Percentiles rank a stretch among this genome's conserved stretches.
Evolutionary conservation across 2,113 vertebrate species (phyloP).

Genomic region (Recurvirostra avosetta): DNA sequence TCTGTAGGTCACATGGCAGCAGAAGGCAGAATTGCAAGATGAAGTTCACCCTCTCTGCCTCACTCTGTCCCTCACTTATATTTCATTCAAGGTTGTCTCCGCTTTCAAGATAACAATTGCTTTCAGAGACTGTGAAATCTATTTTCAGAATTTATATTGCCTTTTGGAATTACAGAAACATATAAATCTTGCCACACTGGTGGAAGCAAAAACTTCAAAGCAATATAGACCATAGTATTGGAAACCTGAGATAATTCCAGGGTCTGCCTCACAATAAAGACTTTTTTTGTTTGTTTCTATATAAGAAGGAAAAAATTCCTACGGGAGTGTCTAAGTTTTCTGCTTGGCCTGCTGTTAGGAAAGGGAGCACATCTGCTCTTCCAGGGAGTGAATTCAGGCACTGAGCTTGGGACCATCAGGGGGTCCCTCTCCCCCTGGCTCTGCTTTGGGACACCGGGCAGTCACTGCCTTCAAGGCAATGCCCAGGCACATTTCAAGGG

Average conservation of each 20-base stretch:
- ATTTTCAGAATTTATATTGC: conserved; percentile 47
- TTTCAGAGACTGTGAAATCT: conserved; percentile 51
- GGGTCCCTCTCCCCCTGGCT: background rate
- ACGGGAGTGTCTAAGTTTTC: background rate
- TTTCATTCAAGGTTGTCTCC: conserved; percentile 37
- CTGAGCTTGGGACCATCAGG: background rate
- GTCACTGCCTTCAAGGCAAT: background rate
- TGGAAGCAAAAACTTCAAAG: conserved; percentile 7
- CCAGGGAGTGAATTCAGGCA: background rate
- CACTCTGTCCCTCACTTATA: background rate
- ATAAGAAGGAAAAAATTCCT: background rate
- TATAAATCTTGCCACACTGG: background rate
- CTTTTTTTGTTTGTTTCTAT: background rate
- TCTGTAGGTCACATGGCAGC: background rate
- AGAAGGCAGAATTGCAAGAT: background rate
- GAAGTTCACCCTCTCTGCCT: background rate
- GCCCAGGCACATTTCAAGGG: background rate
- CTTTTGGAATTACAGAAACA: conserved; percentile 32
- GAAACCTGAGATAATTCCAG: conserved; percentile 12
- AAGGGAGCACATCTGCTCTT: background rate
- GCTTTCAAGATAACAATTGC: conserved; percentile 21
- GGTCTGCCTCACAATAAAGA: background rate
- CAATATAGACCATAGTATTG: background rate
- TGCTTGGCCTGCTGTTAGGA: background rate
- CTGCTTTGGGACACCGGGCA: background rate